Evolutionary conservation across 2,113 vertebrate genomes (phyloP), one percentile per base, ranked within the genome.

Genomic region (Menura novaehollandiae): DNA sequence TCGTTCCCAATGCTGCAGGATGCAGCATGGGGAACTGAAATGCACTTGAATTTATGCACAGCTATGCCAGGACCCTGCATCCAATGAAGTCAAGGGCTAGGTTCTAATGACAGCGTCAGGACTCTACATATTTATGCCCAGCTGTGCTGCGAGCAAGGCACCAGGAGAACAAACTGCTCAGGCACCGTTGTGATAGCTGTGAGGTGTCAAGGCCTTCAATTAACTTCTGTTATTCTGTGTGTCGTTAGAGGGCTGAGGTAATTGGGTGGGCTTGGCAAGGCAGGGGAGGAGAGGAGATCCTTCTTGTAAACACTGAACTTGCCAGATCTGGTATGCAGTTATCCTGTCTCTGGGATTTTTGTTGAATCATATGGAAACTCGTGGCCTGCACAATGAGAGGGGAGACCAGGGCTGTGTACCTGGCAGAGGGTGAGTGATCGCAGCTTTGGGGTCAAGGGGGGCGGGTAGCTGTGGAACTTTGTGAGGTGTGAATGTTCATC

Each of bases 361-460:
- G 60, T 51, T 6, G 28, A 62, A 19, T 55, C 8, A 0, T 7
- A 3, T 3, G 24, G 59, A 58, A 77, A 15, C 20, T 17, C 0
- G 0, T 27, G 33, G 20, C 39, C 62, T 63, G n/a, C n/a, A 17
- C 16, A 14, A 35, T 23, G 35, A 21, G 24, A 27, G 32, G 49
- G 53, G 51, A 49, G 16, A 28, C 3, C 15, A 24, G 52, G 24
- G n/a, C 47, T 56, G 35, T 19, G 79, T 6, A 20, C 30, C 62
- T 51, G 52, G 43, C 3, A 11, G 18, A 7, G 27, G 17, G 8
- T 8, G 22, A 17, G 10, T 33, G 51, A 19, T 5, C 32, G 18
- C 27, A 27, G 35, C 49, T 75, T 23, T 19, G 39, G 32, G 33
- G 14, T 13, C 0, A n/a, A n/a, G 0, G 9, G 28, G 6, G 3